Evolutionary conservation across 1,140 invertebrate genomes (phyloP).

Genomic region (Cydia splendana): DNA sequence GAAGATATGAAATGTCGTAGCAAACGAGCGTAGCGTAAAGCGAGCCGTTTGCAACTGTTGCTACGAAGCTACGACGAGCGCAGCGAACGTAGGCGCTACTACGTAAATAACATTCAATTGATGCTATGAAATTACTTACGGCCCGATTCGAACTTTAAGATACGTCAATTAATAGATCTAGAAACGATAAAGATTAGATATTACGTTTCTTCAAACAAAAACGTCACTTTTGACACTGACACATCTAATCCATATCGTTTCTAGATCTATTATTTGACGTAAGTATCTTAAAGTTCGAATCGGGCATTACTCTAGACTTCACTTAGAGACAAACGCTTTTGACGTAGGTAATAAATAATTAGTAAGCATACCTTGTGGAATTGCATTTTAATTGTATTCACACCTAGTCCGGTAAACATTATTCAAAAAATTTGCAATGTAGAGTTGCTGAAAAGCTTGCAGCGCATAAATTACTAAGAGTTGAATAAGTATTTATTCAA

Average conservation of each 20-base stretch:
- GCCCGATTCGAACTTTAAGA: too few species aligned
- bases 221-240: too few species aligned
- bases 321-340: background rate
- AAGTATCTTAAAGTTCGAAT: too few species aligned
- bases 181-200: too few species aligned
- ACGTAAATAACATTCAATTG: conserved; percentile 35
- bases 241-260: too few species aligned
- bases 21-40: conserved; percentile 57
- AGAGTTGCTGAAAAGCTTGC: background rate
- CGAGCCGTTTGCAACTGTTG: conserved; percentile 68
- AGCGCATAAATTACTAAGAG: background rate
- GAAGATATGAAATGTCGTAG: conserved; percentile 19
- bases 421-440: conserved; percentile 11
- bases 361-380: background rate
- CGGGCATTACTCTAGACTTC: background rate
- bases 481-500: conserved; percentile 1
- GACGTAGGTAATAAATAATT: background rate
- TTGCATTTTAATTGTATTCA: background rate
- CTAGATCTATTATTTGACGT: too few species aligned
- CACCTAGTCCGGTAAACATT: background rate
- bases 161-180: too few species aligned
- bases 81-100: conserved; percentile 47
- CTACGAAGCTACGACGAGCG: conserved; percentile 48
- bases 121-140: background rate
- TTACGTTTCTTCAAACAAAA: too few species aligned